phyloP scores from a whole-genome alignment of 2,113 vertebrate species.

The Atractosteus spatula region DNA sequence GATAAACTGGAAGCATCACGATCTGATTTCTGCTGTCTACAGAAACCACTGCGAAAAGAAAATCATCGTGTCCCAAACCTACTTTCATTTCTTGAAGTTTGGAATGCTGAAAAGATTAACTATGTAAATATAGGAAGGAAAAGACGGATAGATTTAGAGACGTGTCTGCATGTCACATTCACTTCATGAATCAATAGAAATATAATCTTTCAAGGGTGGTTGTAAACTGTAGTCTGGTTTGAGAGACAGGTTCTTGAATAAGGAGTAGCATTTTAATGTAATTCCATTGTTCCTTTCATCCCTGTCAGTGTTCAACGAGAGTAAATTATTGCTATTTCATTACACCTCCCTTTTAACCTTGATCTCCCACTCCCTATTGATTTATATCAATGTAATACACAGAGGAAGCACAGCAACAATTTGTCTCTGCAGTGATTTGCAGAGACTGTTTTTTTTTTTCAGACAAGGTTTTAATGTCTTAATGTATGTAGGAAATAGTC shows the following conservation, averaged over 20 bases:
- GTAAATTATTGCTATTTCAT: slow-evolving; percentile 9
- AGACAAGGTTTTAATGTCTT: slow-evolving; percentile 11
- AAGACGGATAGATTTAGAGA: not conserved
- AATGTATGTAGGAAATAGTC: not conserved
- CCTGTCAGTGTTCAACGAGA: not conserved
- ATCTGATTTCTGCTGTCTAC: too few species aligned
- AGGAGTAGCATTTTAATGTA: slow-evolving; percentile 9
- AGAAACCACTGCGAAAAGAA: too few species aligned
- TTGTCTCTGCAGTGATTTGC: not conserved
- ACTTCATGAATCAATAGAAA: not conserved
- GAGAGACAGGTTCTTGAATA: slow-evolving; percentile 9
- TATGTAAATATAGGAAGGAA: slow-evolving; percentile 6
- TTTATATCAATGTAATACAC: not conserved
- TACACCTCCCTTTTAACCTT: slow-evolving; percentile 14
- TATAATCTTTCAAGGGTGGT: not conserved
- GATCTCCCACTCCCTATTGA: not conserved
- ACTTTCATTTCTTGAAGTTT: too few species aligned
- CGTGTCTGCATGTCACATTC: not conserved
- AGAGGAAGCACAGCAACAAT: not conserved
- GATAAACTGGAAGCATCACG: too few species aligned
- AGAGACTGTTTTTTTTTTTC: slow-evolving; percentile 1
- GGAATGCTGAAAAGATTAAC: slow-evolving; percentile 1
- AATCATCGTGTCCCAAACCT: too few species aligned
- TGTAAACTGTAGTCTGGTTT: not conserved
- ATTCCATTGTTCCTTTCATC: not conserved